Percentiles rank a stretch among this genome's conserved stretches.
These are phyloP conservation scores for Menidia beryllina DNA, from an alignment of 2,113 vertebrate genomes.

Conservation along the genomic window DNA sequence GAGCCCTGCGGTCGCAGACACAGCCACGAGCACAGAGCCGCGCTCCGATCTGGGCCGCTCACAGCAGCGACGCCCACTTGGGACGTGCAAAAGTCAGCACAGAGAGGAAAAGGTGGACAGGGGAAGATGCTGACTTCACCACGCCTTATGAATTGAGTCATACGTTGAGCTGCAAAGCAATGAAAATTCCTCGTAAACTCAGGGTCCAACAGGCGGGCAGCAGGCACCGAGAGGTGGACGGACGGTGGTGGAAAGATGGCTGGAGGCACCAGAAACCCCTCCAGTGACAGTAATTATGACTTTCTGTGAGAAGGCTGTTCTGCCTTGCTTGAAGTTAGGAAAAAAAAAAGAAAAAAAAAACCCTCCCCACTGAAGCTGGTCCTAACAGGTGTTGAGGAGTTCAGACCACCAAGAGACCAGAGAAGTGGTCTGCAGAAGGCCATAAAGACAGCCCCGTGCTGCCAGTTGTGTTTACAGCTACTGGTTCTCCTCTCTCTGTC, in stretches of 20 bases:
- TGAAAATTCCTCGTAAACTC: constrained; percentile 83
- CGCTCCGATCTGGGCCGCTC: constrained; percentile 70
- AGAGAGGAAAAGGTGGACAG: constrained; percentile 70
- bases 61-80: constrained; percentile 83
- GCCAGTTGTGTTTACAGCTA: constrained; percentile 34
- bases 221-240: constrained; percentile 43
- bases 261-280: constrained; percentile 45
- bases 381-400: constrained; percentile 60
- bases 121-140: constrained; percentile 86
- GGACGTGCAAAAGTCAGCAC: constrained; percentile 66
- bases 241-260: constrained; percentile 72
- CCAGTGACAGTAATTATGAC: constrained; percentile 53
- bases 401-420: constrained; percentile 7
- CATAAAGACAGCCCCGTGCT: constrained; percentile 27
- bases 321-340: constrained; percentile 23
- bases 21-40: constrained; percentile 70
- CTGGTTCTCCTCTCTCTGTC: constrained; percentile 43
- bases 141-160: constrained; percentile 86
- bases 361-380: neutral
- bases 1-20: constrained; percentile 57
- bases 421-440: constrained; percentile 13
- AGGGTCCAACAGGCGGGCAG: constrained; percentile 72
- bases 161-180: constrained; percentile 84
- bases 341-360: too few species aligned
- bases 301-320: constrained; percentile 34